Conservation (phyloP, 2,113 vertebrate species). For the Gallinago undulata region DNA sequence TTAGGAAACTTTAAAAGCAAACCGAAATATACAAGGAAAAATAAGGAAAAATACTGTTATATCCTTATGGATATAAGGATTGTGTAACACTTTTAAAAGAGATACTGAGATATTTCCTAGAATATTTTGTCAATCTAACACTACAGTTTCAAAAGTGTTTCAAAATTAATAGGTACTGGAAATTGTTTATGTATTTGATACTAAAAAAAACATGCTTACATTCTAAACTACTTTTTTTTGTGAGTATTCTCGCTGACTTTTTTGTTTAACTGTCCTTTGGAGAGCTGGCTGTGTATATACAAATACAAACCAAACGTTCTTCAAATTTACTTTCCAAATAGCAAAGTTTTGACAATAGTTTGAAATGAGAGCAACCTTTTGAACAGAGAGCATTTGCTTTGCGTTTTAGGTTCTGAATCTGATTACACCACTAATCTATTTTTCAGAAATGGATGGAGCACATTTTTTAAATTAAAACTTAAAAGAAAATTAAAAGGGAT, state of each 20-base stretch:
- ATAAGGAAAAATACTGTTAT: neutral
- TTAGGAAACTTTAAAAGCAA: neutral
- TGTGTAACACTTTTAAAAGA: neutral
- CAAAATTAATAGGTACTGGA: neutral
- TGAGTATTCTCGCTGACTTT: neutral
- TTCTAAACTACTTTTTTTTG: neutral
- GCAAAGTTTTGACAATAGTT: conserved; percentile 23
- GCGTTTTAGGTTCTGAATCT: conserved; percentile 29
- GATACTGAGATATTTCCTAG: neutral
- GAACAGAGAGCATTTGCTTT: conserved; percentile 40
- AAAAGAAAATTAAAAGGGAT: conserved; percentile 37
- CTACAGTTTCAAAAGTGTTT: neutral
- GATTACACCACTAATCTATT: conserved; percentile 33
- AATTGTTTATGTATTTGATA: neutral
- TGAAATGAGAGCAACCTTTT: conserved; percentile 35
- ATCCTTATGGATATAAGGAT: neutral
- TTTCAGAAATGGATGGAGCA: conserved; percentile 27
- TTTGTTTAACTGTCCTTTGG: conserved; percentile 6
- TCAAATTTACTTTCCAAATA: conserved; percentile 41
- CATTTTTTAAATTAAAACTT: conserved; percentile 49
- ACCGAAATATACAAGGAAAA: neutral
- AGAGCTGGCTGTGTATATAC: neutral
- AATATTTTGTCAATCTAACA: neutral
- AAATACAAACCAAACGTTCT: neutral
- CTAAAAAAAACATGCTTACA: neutral